Conservation (phyloP, 2,797 vertebrate genomes). For the Petrocephalus schoutedeni region DNA sequence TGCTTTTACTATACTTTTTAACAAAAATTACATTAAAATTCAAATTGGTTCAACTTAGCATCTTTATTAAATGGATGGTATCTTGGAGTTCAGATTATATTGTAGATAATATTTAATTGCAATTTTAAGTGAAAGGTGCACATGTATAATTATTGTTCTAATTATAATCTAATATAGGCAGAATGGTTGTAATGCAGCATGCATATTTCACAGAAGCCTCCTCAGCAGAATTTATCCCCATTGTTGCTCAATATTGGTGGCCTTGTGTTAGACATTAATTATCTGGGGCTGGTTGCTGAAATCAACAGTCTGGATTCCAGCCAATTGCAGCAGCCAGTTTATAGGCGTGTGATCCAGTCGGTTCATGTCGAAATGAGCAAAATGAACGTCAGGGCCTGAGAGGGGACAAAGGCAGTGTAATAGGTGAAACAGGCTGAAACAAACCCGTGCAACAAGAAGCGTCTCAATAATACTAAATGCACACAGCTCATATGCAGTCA, state of each 20-base stretch:
- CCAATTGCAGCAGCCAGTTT: constrained; percentile 76
- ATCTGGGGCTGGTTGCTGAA: constrained; percentile 66
- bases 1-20: background rate
- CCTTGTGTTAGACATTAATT: constrained; percentile 63
- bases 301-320: constrained; percentile 72
- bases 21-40: background rate
- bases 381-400: constrained; percentile 77
- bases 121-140: background rate
- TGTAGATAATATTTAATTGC: background rate
- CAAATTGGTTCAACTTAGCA: background rate
- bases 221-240: background rate
- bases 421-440: background rate
- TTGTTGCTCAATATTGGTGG: background rate
- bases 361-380: constrained; percentile 79
- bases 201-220: background rate
- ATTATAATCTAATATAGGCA: background rate
- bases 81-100: background rate
- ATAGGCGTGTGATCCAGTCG: constrained; percentile 85
- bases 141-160: background rate
- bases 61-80: background rate
- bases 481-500: background rate
- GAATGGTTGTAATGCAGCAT: background rate
- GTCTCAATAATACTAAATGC: background rate
- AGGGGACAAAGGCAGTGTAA: background rate
- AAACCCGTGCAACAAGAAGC: background rate